A percentile compares a stretch with the other conserved stretches of the same genome.
phyloP scores from a whole-genome alignment of 2,797 vertebrate genomes.

The Sandelia bainsii region DNA sequence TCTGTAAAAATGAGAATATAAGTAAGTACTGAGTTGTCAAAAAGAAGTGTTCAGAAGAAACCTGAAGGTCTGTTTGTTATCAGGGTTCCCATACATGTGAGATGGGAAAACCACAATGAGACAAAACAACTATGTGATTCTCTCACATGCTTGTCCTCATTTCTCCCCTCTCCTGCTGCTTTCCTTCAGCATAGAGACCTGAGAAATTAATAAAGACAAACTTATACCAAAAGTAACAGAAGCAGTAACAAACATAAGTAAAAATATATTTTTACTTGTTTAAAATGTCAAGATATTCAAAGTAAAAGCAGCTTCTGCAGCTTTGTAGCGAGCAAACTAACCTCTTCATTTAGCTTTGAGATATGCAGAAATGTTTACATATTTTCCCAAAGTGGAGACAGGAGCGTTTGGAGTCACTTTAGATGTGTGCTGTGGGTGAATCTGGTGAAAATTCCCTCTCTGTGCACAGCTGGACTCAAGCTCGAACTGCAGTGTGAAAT shows the following conservation, averaged over 20 bases:
- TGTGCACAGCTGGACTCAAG: conserved; percentile 32
- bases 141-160: conserved; percentile 20
- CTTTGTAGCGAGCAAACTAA: conserved; percentile 48
- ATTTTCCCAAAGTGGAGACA: conserved; percentile 72
- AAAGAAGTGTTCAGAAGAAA: conserved; percentile 11
- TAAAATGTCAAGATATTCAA: conserved; percentile 33
- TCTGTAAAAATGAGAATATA: conserved; percentile 3
- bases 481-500: conserved; percentile 21
- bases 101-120: conserved; percentile 61
- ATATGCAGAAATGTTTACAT: conserved; percentile 84
- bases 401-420: conserved; percentile 51
- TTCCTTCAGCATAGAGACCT: background rate
- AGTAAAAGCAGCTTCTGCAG: conserved; percentile 26
- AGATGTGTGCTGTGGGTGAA: conserved; percentile 33
- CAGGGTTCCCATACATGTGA: conserved; percentile 45
- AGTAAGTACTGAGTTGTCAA: conserved; percentile 12
- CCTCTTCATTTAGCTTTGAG: conserved; percentile 72
- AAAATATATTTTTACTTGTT: conserved; percentile 15
- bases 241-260: background rate
- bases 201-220: conserved; percentile 9
- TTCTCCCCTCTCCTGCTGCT: conserved; percentile 3
- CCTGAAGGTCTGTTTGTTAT: conserved; percentile 43
- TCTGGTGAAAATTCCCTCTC: conserved; percentile 15
- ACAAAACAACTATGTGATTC: conserved; percentile 70
- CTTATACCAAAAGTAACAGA: background rate